Percentiles rank a stretch among this genome's conserved stretches.
phyloP scores from a whole-genome alignment of 2,797 vertebrate genomes.

The Mergus octosetaceus region DNA sequence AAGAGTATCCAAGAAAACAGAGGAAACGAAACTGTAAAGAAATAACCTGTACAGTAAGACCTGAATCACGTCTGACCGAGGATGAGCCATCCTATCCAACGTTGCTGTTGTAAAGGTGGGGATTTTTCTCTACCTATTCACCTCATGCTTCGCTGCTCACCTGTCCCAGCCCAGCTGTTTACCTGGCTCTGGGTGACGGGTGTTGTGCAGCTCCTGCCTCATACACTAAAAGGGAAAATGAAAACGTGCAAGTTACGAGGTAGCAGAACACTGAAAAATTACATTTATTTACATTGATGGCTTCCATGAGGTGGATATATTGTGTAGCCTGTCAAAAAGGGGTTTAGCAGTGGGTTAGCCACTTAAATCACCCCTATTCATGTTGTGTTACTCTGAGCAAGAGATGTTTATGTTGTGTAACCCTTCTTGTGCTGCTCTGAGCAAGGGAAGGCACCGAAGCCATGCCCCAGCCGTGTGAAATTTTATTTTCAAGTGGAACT shows the following conservation, averaged over 20 bases:
- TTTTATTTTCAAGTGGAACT: background rate
- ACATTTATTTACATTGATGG: background rate
- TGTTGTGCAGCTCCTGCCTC: background rate
- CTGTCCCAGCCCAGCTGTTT: background rate
- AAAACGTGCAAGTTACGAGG: background rate
- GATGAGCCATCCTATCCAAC: background rate
- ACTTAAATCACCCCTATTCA: background rate
- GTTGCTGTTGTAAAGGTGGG: background rate
- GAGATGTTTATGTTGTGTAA: background rate
- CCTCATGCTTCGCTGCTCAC: rapidly evolving
- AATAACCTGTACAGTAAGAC: background rate
- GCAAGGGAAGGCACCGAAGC: background rate
- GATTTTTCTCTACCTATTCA: background rate
- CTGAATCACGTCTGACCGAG: background rate
- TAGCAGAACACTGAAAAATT: background rate
- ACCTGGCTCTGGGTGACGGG: background rate
- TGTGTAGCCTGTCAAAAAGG: background rate
- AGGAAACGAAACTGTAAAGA: background rate
- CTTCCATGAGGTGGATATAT: background rate
- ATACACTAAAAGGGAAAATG: background rate
- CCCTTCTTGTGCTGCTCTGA: background rate
- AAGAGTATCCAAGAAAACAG: background rate
- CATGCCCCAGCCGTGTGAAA: background rate
- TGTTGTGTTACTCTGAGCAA: background rate
- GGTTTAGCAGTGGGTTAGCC: background rate